Conservation (phyloP, 2,888 invertebrate genomes). For the Leucoma salicis region DNA sequence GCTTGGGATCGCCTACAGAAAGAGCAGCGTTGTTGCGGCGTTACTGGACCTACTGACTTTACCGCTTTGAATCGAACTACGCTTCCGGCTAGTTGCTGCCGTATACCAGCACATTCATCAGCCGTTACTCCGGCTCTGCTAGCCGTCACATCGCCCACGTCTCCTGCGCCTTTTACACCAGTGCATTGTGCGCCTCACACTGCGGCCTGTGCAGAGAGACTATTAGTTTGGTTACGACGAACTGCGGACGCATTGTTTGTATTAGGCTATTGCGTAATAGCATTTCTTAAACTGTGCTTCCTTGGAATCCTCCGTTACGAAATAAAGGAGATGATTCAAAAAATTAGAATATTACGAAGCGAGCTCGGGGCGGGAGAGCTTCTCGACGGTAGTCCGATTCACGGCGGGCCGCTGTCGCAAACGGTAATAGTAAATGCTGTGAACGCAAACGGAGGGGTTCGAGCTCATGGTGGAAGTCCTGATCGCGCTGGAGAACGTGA, state of each 20-base stretch:
- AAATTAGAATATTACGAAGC: constrained; percentile 89
- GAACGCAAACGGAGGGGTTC: constrained; percentile 82
- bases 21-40: constrained; percentile 90
- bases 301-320: constrained; percentile 93
- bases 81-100: constrained; percentile 72
- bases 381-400: constrained; percentile 68
- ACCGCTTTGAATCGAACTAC: constrained; percentile 68
- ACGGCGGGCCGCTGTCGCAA: constrained; percentile 74
- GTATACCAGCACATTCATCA: constrained; percentile 64
- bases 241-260: constrained; percentile 92
- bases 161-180: constrained; percentile 60
- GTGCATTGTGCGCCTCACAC: constrained; percentile 74
- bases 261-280: constrained; percentile 93
- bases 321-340: constrained; percentile 95
- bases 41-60: constrained; percentile 83
- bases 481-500: constrained; percentile 83
- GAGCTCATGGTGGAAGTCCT: constrained; percentile 79
- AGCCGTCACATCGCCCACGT: constrained; percentile 58
- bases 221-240: constrained; percentile 88
- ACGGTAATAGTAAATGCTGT: constrained; percentile 78
- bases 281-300: constrained; percentile 94
- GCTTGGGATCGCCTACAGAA: constrained; percentile 90
- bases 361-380: constrained; percentile 83
- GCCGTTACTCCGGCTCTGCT: constrained; percentile 78
- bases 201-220: constrained; percentile 87